Evolutionary conservation across 2,888 invertebrate species (phyloP).

Genomic region (Erebia ligea): DNA sequence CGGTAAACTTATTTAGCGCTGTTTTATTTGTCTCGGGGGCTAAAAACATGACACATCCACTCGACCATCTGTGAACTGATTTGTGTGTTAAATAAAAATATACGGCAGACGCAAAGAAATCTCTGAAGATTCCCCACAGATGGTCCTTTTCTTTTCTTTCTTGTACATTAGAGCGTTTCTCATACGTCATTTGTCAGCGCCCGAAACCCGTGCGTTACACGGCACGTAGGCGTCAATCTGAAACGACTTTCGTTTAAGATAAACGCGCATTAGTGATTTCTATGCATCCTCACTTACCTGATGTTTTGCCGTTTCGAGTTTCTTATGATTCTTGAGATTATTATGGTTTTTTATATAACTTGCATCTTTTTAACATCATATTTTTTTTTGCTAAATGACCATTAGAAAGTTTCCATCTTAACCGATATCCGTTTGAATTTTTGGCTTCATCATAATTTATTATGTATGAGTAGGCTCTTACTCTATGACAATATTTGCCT

Average conservation of each 20-base stretch:
- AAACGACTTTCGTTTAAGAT: constrained; percentile 8
- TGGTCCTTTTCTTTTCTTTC: constrained; percentile 8
- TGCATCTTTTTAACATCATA: neutral
- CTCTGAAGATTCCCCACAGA: constrained; percentile 5
- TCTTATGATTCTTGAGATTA: neutral
- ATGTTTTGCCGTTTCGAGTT: neutral
- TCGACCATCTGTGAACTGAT: neutral
- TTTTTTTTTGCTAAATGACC: neutral
- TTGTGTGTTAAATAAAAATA: neutral
- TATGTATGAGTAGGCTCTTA: too few relatives aligned
- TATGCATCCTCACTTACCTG: neutral
- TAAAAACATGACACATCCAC: neutral
- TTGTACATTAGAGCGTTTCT: constrained; percentile 17
- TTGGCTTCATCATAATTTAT: neutral
- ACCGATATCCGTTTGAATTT: neutral
- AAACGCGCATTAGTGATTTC: constrained; percentile 8
- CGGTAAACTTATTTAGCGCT: too few relatives aligned
- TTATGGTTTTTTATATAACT: neutral
- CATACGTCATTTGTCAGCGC: constrained; percentile 26
- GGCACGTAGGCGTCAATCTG: constrained; percentile 10
- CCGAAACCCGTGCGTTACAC: constrained; percentile 10
- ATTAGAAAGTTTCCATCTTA: neutral
- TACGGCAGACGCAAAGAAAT: neutral
- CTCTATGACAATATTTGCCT: too few relatives aligned
- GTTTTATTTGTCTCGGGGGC: too few relatives aligned